Evolutionary conservation across 2,888 invertebrate genomes (phyloP).

Genomic region (Rhaphigaster nebulosa): DNA sequence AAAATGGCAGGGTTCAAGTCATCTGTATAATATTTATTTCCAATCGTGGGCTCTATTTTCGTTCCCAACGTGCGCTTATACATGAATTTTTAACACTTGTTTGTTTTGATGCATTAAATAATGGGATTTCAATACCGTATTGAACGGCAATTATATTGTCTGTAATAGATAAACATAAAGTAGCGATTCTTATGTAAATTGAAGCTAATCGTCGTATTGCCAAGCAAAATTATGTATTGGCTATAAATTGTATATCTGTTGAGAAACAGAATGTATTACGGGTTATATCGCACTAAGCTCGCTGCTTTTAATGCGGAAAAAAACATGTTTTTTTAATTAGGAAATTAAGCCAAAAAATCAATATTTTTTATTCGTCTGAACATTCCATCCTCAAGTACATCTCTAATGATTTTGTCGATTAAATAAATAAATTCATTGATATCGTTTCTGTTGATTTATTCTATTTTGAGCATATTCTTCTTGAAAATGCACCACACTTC

Average conservation of each 20-base stretch:
- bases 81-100: conserved; percentile 11
- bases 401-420: no score
- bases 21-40: not conserved
- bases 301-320: no score
- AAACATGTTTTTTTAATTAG: no score
- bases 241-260: not conserved
- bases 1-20: not conserved
- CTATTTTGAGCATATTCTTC: no score
- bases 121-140: not conserved
- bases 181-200: not conserved
- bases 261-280: not conserved
- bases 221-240: not conserved
- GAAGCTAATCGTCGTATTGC: not conserved
- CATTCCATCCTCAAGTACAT: no score
- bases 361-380: no score
- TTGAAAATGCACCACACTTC: no score
- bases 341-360: no score
- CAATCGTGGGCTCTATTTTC: not conserved
- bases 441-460: no score
- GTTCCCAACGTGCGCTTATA: not conserved
- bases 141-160: not conserved
- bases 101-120: not conserved
- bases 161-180: not conserved
- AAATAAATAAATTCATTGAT: no score
- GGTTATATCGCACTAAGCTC: not conserved